phyloP scores from a whole-genome alignment of 2,888 invertebrate genomes.

The Elegia similella region DNA sequence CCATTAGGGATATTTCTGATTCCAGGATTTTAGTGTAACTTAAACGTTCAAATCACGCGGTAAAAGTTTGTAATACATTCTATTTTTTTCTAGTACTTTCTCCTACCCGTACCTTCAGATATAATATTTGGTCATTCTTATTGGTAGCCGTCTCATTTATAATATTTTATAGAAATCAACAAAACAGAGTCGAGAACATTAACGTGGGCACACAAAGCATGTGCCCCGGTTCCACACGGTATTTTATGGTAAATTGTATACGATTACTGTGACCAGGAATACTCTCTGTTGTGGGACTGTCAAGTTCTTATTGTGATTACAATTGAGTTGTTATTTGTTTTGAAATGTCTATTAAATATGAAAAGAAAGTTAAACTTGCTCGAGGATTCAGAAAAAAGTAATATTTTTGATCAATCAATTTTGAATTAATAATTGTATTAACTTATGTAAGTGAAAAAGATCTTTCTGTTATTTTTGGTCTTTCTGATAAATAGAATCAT shows the following conservation, averaged over 20 bases:
- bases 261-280: constrained; percentile 59
- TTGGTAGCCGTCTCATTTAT: constrained; percentile 80
- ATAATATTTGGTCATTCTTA: constrained; percentile 79
- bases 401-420: too few relatives aligned
- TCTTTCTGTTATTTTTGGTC: too few relatives aligned
- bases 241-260: constrained; percentile 69
- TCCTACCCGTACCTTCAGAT: constrained; percentile 38
- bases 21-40: too few relatives aligned
- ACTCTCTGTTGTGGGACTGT: constrained; percentile 13
- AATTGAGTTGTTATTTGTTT: constrained; percentile 16
- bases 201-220: constrained; percentile 63
- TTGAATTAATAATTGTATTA: too few relatives aligned
- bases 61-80: not conserved
- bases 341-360: not conserved
- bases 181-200: constrained; percentile 76
- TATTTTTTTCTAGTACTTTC: constrained; percentile 40
- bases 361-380: not conserved
- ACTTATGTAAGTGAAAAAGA: too few relatives aligned
- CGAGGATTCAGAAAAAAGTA: too few relatives aligned
- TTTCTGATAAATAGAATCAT: too few relatives aligned
- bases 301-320: constrained; percentile 21
- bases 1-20: too few relatives aligned
- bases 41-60: too few relatives aligned
- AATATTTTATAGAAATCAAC: constrained; percentile 82
- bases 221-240: constrained; percentile 62